Conservation (phyloP, 2,113 vertebrate species). For the Nothoprocta perdicaria region DNA sequence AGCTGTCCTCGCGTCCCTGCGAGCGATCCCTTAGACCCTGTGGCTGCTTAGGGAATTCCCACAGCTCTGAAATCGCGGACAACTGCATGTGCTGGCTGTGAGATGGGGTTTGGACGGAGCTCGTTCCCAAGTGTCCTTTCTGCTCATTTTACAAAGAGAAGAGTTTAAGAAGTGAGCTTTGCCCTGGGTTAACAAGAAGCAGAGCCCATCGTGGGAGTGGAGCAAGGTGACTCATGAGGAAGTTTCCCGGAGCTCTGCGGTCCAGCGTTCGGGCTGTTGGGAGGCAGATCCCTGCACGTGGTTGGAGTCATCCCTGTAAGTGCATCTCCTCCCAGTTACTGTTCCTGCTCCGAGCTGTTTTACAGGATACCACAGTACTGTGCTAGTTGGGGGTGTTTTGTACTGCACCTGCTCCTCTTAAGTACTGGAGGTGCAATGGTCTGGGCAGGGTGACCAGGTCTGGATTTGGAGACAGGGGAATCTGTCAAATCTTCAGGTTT, state of each 20-base stretch:
- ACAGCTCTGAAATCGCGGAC: not conserved
- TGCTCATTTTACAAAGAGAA: not conserved
- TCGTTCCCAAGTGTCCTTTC: not conserved
- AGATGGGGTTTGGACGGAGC: not conserved
- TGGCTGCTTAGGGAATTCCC: slow-evolving; percentile 24
- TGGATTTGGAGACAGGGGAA: not conserved
- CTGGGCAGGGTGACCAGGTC: not conserved
- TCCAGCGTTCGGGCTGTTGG: not conserved
- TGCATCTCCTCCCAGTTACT: not conserved
- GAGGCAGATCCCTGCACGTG: fast-evolving
- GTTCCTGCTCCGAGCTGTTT: not conserved
- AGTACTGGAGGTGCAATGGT: fast-evolving
- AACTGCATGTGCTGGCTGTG: not conserved
- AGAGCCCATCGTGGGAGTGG: not conserved
- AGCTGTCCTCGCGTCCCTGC: slow-evolving; percentile 48
- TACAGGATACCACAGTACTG: fast-evolving
- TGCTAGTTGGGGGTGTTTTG: not conserved
- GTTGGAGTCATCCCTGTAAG: not conserved
- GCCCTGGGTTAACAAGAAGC: not conserved
- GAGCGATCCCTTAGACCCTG: not conserved
- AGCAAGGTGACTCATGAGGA: not conserved
- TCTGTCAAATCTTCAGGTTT: not conserved
- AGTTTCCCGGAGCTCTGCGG: fast-evolving
- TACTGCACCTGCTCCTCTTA: not conserved
- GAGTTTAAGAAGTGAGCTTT: not conserved